Conservation (phyloP, 2,113 vertebrate species). For the Rhea pennata region DNA sequence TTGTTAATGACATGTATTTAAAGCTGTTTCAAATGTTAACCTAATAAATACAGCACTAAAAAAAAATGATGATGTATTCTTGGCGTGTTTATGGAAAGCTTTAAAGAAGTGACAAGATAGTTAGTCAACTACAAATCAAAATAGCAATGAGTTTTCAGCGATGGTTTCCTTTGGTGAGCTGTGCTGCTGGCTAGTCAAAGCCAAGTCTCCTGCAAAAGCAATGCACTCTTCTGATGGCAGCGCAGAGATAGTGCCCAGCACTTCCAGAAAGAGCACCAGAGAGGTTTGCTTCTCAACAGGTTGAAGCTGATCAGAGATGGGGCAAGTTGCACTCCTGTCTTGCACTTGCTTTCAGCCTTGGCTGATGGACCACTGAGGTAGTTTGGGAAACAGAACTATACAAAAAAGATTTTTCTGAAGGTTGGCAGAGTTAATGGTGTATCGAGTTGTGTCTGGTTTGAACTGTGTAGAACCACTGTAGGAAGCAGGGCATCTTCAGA, state of each 20-base stretch:
- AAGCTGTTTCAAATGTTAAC: background rate
- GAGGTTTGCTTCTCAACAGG: background rate
- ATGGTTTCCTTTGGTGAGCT: background rate
- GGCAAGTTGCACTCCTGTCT: background rate
- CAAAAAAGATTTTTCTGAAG: background rate
- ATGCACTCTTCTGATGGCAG: background rate
- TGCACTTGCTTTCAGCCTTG: background rate
- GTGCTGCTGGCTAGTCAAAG: background rate
- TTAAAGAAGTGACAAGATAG: background rate
- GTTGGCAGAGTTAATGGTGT: rapidly evolving
- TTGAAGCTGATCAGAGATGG: background rate
- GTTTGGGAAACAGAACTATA: background rate
- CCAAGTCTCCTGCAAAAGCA: background rate
- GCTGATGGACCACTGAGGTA: background rate
- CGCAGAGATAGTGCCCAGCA: background rate
- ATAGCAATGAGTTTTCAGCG: background rate
- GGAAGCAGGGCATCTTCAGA: background rate
- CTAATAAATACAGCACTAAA: background rate
- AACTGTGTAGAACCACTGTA: rapidly evolving
- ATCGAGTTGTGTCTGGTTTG: background rate
- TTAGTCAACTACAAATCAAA: background rate
- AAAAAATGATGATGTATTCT: background rate
- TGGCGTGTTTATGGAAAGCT: background rate
- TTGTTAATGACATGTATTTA: background rate
- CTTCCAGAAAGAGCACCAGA: background rate